Conservation (phyloP, 2,888 invertebrate genomes). For the Drosophila putrida region DNA sequence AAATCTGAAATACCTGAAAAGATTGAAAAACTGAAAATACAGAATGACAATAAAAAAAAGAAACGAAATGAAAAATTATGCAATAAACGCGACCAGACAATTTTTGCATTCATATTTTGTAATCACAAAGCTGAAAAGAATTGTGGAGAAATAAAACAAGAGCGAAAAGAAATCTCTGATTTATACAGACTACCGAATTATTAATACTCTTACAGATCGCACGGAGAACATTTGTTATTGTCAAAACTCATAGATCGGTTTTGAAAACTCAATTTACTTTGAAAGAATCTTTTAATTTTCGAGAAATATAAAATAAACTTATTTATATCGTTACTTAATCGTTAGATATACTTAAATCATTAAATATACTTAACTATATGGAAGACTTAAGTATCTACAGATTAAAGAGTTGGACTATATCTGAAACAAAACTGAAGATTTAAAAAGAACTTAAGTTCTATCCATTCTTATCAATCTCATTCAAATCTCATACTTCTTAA, state of each 20-base stretch:
- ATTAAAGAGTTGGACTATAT: too few relatives aligned
- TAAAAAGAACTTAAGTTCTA: too few relatives aligned
- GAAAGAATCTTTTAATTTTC: too few relatives aligned
- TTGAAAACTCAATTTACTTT: background rate
- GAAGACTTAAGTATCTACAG: too few relatives aligned
- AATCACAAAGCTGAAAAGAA: conserved; percentile 48
- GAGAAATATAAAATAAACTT: too few relatives aligned
- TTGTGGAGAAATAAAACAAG: background rate
- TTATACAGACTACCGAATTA: background rate
- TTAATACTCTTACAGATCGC: conserved; percentile 1
- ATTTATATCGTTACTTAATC: too few relatives aligned
- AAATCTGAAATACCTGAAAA: background rate
- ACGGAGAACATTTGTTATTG: background rate
- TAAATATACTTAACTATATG: too few relatives aligned
- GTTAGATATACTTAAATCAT: too few relatives aligned
- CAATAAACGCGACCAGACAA: conserved; percentile 50
- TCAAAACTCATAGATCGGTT: background rate
- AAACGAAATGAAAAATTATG: conserved; percentile 39
- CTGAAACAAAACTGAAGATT: too few relatives aligned
- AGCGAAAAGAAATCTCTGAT: conserved; percentile 7
- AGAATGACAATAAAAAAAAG: background rate
- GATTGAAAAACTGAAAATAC: conserved; percentile 2
- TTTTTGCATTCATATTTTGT: conserved; percentile 61
- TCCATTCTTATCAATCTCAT: too few relatives aligned
- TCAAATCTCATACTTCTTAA: too few relatives aligned